phyloP scores from a whole-genome alignment of 2,888 invertebrate species.

The Caradrina kadenii region DNA sequence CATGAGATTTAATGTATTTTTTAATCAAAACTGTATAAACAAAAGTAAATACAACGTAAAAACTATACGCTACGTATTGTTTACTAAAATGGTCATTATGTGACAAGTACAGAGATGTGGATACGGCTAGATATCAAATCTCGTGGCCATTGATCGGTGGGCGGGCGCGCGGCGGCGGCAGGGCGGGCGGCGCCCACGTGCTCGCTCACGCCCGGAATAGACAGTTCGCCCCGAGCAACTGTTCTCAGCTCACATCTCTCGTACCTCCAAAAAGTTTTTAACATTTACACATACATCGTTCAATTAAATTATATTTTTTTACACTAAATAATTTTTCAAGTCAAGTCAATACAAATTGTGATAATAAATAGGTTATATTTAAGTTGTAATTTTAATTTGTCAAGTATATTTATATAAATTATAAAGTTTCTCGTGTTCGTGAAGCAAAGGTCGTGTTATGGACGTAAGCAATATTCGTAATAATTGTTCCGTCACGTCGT shows the following conservation, averaged over 20 bases:
- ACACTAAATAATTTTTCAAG: conserved; percentile 12
- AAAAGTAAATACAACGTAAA: conserved; percentile 1
- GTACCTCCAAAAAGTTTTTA: conserved; percentile 53
- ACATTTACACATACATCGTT: conserved; percentile 62
- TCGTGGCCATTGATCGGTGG: conserved; percentile 86
- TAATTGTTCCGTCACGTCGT: conserved; percentile 53
- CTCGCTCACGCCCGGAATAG: conserved; percentile 86
- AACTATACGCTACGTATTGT: conserved; percentile 22
- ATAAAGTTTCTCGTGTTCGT: conserved; percentile 53
- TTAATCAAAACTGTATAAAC: neutral
- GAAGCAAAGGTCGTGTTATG: conserved; percentile 62
- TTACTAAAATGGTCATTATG: conserved; percentile 51
- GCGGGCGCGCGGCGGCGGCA: conserved; percentile 75
- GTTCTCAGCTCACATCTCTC: conserved; percentile 75
- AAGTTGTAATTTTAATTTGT: conserved; percentile 32
- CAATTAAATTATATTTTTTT: conserved; percentile 37
- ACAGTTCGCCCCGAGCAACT: conserved; percentile 84
- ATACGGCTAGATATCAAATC: conserved; percentile 79
- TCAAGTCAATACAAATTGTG: conserved; percentile 58
- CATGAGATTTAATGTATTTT: neutral
- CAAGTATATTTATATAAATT: conserved; percentile 43
- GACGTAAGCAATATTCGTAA: conserved; percentile 61
- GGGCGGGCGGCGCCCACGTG: conserved; percentile 85
- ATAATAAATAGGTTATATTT: conserved; percentile 42
- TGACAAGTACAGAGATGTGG: conserved; percentile 53